Evolutionary conservation across 2,797 vertebrate genomes (phyloP), one percentile per base, ranked within the genome.

Genomic region (Spinibarbus caldwelli): DNA sequence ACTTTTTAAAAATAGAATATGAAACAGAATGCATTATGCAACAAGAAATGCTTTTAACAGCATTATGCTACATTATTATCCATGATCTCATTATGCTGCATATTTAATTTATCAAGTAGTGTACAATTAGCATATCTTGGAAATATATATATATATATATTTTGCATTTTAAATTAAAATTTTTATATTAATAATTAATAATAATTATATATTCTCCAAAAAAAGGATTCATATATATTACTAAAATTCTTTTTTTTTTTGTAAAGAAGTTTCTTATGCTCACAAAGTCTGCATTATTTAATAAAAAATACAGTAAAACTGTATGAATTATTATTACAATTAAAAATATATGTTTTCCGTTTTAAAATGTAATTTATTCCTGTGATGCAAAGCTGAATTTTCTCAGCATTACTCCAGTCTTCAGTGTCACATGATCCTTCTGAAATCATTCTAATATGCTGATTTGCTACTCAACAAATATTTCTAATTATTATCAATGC

Each of bases 11-110:
- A 36, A 54, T 14, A 54, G 72, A 14, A 36, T 23, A 19, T 7
- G 8, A 36, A 64, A n/a, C n/a, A n/a, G n/a, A 64, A 62, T 54
- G 41, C 26, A 75, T 45, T 64, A 64, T 54, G 79, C 23, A 70
- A 41, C 11, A 59, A 64, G 31, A 36, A 36, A 23, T 49, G 41
- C 41, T 57, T 81, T 45, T 36, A 19, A 62, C 47, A 54, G 34
- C n/a, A 70, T 38, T 54, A n/a, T 29, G 19, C 10, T 64, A 12
- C 26, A 47, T 64, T 47, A 7, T n/a, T 45, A 3, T 43, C 49
- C 4, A 62, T 23, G 29, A 82, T 45, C 38, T 71, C 26, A 45
- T 82, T 23, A 23, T 71, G 49, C 17, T 71, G 47, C 79, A 80
- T 38, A 31, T 81, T 78, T 79, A 21, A 47, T 47, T 19, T 47